A percentile compares a stretch with the other conserved stretches of the same genome.
phyloP scores from a whole-genome alignment of 2,888 invertebrate genomes.

The Acanthacorydalis orientalis region DNA sequence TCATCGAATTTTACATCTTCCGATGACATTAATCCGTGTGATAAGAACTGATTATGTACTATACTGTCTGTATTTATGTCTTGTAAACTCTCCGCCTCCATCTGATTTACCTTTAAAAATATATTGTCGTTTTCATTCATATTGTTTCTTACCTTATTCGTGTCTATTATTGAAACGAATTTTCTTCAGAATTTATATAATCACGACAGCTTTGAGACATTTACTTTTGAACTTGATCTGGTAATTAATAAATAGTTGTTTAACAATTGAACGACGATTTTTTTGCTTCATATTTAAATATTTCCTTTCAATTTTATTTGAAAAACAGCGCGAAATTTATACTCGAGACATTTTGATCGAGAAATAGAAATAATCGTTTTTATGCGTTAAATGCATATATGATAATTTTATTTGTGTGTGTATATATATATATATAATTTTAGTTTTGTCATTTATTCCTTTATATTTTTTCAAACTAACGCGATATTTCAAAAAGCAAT shows the following conservation, averaged over 20 bases:
- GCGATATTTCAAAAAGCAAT: too few species aligned
- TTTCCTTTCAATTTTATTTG: too few species aligned
- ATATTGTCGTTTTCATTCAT: conserved; percentile 18
- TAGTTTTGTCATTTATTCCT: too few species aligned
- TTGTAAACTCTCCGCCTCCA: conserved; percentile 15
- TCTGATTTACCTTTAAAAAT: conserved; percentile 18
- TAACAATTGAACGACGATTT: too few species aligned
- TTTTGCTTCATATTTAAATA: too few species aligned
- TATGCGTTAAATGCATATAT: too few species aligned
- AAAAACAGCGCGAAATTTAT: too few species aligned
- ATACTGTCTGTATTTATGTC: conserved; percentile 18
- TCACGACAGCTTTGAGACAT: conserved; percentile 7
- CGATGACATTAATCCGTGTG: conserved; percentile 14
- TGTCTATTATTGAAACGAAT: neutral
- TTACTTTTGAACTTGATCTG: conserved; percentile 3
- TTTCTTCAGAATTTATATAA: neutral
- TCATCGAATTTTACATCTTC: conserved; percentile 12
- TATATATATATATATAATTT: too few species aligned
- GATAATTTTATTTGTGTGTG: too few species aligned
- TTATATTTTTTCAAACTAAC: too few species aligned
- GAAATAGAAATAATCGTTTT: too few species aligned
- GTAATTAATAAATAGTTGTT: neutral
- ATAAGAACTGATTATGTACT: conserved; percentile 16
- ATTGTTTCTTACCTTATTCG: neutral
- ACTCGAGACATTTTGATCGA: too few species aligned